Evolutionary conservation across 2,113 vertebrate genomes (phyloP).

Genomic region (Scophthalmus maximus): DNA sequence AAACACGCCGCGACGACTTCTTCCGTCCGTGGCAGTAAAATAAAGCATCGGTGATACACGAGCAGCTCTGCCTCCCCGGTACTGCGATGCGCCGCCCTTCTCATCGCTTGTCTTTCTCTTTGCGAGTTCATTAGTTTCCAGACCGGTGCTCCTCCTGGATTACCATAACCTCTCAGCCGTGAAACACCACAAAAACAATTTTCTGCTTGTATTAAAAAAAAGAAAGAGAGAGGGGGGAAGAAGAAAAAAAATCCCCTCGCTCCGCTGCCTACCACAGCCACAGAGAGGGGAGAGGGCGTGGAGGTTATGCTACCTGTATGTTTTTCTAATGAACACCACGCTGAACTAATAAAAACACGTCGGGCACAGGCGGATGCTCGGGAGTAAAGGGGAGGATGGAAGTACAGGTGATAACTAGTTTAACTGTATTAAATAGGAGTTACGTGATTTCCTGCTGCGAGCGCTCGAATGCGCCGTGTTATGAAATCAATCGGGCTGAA

Average conservation of each 20-base stretch:
- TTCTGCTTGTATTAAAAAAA: slow-evolving; percentile 77
- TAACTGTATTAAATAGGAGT: slow-evolving; percentile 16
- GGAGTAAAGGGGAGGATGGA: slow-evolving; percentile 52
- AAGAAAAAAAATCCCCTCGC: slow-evolving; percentile 43
- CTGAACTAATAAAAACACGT: slow-evolving; percentile 75
- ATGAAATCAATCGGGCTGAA: background rate
- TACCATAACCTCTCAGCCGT: slow-evolving; percentile 93
- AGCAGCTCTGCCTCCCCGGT: slow-evolving; percentile 87
- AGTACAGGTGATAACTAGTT: slow-evolving; percentile 46
- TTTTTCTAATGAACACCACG: slow-evolving; percentile 73
- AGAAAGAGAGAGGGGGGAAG: slow-evolving; percentile 4
- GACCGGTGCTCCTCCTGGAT: slow-evolving; percentile 92
- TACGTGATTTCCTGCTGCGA: slow-evolving; percentile 16
- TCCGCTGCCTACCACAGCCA: slow-evolving; percentile 69
- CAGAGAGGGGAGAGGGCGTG: slow-evolving; percentile 59
- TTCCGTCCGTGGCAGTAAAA: slow-evolving; percentile 73
- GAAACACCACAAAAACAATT: slow-evolving; percentile 88
- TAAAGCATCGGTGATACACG: slow-evolving; percentile 86
- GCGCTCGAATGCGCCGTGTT: background rate
- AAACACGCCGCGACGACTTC: slow-evolving; percentile 29
- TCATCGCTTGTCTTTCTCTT: slow-evolving; percentile 81
- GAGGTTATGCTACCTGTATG: slow-evolving; percentile 72
- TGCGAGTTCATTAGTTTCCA: slow-evolving; percentile 93
- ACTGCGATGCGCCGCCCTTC: slow-evolving; percentile 82
- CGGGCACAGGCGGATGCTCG: slow-evolving; percentile 37